A percentile compares a stretch with the other conserved stretches of the same genome.
These are phyloP conservation scores for Nasonovia ribisnigri DNA, from an alignment of 2,888 invertebrate genomes.

Conservation along the genomic window DNA sequence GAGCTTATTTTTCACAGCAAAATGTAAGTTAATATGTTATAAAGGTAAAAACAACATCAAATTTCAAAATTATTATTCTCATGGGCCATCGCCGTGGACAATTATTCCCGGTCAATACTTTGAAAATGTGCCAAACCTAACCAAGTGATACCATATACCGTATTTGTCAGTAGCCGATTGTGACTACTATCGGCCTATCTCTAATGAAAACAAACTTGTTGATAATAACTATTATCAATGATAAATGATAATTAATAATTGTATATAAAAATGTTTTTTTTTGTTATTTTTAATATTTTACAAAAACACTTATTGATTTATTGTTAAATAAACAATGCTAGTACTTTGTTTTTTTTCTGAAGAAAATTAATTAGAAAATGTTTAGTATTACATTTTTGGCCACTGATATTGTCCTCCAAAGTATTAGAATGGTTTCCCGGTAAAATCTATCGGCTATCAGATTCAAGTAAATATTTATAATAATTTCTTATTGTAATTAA, in stretches of 20 bases:
- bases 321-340: background rate
- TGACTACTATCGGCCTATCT: background rate
- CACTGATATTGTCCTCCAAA: slow-evolving; percentile 3
- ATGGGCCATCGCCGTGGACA: background rate
- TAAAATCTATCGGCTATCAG: background rate
- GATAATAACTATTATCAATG: background rate
- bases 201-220: background rate
- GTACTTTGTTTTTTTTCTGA: background rate
- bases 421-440: background rate
- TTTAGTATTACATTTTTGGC: slow-evolving; percentile 2
- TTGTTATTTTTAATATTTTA: slow-evolving; percentile 5
- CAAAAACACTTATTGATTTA: slow-evolving; percentile 37
- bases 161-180: background rate
- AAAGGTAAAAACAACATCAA: no score
- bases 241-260: no score
- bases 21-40: no score
- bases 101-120: background rate
- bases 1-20: no score
- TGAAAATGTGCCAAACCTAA: background rate
- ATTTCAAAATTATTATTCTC: no score
- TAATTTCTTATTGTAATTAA: background rate
- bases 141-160: background rate
- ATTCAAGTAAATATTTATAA: slow-evolving; percentile 38
- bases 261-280: background rate
- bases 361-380: background rate